Conservation (phyloP, 2,888 invertebrate genomes). For the Drosophila colorata region DNA sequence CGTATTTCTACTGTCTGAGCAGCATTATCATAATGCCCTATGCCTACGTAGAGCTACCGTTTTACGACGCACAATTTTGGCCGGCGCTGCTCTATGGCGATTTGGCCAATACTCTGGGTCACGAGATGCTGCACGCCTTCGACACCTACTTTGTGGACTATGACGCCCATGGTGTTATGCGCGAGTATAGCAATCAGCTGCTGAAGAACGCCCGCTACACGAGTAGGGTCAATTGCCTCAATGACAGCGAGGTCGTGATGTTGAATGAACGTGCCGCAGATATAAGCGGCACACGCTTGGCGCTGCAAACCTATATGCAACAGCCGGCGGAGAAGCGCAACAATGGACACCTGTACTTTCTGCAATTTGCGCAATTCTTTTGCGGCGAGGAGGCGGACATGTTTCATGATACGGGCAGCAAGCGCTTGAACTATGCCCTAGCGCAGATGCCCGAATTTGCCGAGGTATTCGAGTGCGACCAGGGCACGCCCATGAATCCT, state of each 20-base stretch:
- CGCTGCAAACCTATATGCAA: constrained; percentile 69
- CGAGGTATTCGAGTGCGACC: constrained; percentile 66
- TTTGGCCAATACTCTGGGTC: constrained; percentile 78
- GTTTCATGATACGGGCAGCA: constrained; percentile 72
- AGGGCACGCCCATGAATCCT: constrained; percentile 71
- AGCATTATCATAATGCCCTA: constrained; percentile 76
- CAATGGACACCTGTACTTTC: constrained; percentile 73
- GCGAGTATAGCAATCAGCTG: constrained; percentile 59
- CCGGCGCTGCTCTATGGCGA: constrained; percentile 78
- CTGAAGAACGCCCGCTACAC: constrained; percentile 51
- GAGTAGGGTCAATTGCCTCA: constrained; percentile 58
- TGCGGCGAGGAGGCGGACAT: constrained; percentile 74
- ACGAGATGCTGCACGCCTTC: constrained; percentile 79
- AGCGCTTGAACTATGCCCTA: constrained; percentile 75
- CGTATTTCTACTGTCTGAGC: constrained; percentile 71
- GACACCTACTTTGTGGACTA: constrained; percentile 73
- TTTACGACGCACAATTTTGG: constrained; percentile 76
- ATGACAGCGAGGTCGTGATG: constrained; percentile 48
- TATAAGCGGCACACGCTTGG: constrained; percentile 77
- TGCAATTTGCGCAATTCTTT: constrained; percentile 82
- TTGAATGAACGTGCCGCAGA: constrained; percentile 77
- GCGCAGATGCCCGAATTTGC: constrained; percentile 78
- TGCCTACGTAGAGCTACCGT: constrained; percentile 75
- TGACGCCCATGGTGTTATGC: constrained; percentile 66
- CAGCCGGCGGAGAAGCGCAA: constrained; percentile 41